Evolutionary conservation across 2,888 invertebrate genomes (phyloP).

Genomic region (Ennomos erosarius): DNA sequence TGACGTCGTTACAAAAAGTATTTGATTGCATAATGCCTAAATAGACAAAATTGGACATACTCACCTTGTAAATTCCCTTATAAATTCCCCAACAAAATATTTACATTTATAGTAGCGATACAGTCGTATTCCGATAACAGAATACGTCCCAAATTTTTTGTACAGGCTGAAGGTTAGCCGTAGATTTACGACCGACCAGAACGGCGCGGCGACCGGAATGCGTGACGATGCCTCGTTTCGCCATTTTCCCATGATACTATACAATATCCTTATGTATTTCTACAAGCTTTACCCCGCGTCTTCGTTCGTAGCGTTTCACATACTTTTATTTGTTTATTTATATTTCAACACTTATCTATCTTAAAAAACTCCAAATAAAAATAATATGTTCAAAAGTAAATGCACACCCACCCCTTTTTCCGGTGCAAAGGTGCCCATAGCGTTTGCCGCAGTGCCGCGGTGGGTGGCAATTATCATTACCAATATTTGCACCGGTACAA

Average conservation of each 20-base stretch:
- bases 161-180: conserved; percentile 12
- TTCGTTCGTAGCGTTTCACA: not conserved
- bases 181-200: conserved; percentile 22
- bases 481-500: too few species aligned
- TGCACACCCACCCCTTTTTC: too few species aligned
- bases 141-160: conserved; percentile 12
- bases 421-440: too few species aligned
- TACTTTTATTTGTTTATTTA: too few species aligned
- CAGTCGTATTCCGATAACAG: conserved; percentile 9
- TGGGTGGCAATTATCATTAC: too few species aligned
- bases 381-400: too few species aligned
- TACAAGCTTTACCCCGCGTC: conserved; percentile 3
- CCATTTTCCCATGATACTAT: conserved; percentile 14
- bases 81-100: conserved; percentile 12
- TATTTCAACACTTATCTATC: too few species aligned
- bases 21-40: not conserved
- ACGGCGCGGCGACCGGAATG: conserved; percentile 8
- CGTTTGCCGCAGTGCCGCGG: too few species aligned
- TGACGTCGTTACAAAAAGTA: too few species aligned
- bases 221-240: conserved; percentile 22
- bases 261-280: not conserved
- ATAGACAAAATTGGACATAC: not conserved
- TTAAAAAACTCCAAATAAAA: too few species aligned
- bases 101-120: conserved; percentile 10
- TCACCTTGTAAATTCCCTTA: conserved; percentile 1